Evolutionary conservation across 2,797 vertebrate species (phyloP), one percentile per base, ranked within the genome.

Genomic region (Sebastes reedi): DNA sequence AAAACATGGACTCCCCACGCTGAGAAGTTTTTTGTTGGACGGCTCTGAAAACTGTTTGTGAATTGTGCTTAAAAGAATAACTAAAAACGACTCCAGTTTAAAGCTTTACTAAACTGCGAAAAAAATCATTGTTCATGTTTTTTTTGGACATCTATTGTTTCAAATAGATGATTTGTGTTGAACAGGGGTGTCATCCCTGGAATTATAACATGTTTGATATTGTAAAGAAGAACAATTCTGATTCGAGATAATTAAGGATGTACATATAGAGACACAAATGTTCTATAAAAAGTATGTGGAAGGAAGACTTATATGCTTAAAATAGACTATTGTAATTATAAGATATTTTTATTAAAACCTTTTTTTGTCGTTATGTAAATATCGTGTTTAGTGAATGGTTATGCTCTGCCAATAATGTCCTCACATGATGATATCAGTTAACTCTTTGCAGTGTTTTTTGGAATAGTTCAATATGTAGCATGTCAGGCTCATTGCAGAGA

Each of bases 261-360:
- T 99, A 97, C 96, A 97, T 97, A 98, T 96, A 97, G 95, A 97
- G 96, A 94, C 88, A 68, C 91, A 98, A 96, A 98, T 97, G 97
- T 97, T 98, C 97, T 98, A 98, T 98, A 96, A 97, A 97, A 97
- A 98, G 97, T 96, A 97, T 92, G 96, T 98, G 97, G 96, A 97
- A 97, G 91, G 92, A 97, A 97, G 89, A 95, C 95, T 95, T 98
- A 97, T 99, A 99, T 97, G 97, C 97, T 97, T 96, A 97, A 91
- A 97, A 98, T 97, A 98, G 97, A 97, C 96, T 97, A 97, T 97
- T 99, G 98, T 99, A 99, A 99, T 98, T 98, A 98, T 97, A 97
- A 98, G 96, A 97, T 99, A 99, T 99, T 99, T 99, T 99, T 98
- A 98, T 98, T 97, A 97, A 98, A 98, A 97, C 94, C 68, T 82